Evolutionary conservation across 1,140 invertebrate genomes (phyloP).

Genomic region (Sipha flava): DNA sequence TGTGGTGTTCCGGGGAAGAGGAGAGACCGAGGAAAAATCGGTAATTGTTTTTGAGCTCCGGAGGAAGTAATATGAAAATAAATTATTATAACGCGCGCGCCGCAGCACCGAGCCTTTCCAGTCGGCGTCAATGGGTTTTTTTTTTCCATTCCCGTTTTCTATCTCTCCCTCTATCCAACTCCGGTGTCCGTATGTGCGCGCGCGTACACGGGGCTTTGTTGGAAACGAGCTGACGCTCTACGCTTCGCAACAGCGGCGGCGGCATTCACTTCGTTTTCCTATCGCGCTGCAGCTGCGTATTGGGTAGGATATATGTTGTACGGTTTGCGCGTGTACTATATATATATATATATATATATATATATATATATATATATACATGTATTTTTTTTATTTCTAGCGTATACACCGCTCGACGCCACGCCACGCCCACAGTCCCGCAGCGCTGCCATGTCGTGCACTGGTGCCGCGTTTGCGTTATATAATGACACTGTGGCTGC

Average conservation of each 20-base stretch:
- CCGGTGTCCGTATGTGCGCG: not conserved
- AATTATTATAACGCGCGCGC: not conserved
- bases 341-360: not conserved
- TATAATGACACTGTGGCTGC: slow-evolving; percentile 4
- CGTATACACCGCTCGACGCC: not conserved
- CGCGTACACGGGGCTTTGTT: not conserved
- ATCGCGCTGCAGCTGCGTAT: slow-evolving; percentile 24
- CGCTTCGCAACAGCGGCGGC: slow-evolving; percentile 2
- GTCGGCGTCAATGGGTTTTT: slow-evolving; percentile 8
- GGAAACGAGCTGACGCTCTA: not conserved
- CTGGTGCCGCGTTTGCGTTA: slow-evolving; percentile 1
- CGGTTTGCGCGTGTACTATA: not conserved
- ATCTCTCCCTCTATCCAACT: not conserved
- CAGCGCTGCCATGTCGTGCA: slow-evolving; percentile 3
- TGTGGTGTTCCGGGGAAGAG: too few relatives aligned
- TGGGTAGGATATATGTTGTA: slow-evolving; percentile 9
- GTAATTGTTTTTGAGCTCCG: not conserved
- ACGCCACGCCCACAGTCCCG: slow-evolving; percentile 13
- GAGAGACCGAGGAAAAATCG: not conserved
- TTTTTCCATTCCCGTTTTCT: not conserved
- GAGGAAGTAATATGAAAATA: not conserved
- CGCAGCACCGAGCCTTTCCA: not conserved
- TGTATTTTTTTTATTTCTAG: slow-evolving; percentile 1
- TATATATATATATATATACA: slow-evolving; percentile 3
- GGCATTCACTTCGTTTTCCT: slow-evolving; percentile 29